Evolutionary conservation across 2,888 invertebrate species (phyloP), one percentile per base, ranked within the genome.

Genomic region (Furcula furcula): DNA sequence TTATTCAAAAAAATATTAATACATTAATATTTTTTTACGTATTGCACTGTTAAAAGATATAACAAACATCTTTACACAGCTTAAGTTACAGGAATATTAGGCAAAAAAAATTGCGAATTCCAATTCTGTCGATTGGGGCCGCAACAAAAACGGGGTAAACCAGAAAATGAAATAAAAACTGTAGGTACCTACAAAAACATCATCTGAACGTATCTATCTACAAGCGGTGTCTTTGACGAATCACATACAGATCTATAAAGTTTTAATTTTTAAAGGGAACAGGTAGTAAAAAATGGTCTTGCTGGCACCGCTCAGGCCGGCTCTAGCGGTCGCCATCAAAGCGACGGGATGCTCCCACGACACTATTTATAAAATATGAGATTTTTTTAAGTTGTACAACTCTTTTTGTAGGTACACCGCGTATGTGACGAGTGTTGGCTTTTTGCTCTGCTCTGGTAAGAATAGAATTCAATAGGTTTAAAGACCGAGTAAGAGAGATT

Each of bases 201-300:
- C 39, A 52, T 29, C 44, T 39, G 38, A 45, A 50, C 40, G 38
- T 28, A 37, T 3, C 31, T 46, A 47, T 32, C 33, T 46, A 50
- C 35, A 38, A 41, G 74, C 77, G 76, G 74, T 68, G 53, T 71
- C 69, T 79, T 78, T 79, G 72, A 76, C 67, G 72, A 68, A 65
- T 70, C 66, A 67, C 65, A 65, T 54, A 60, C 57, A 69, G 53
- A 58, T 68, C 66, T 75, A 72, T 75, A 79, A 77, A 79, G 64
- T 72, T 77, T 76, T 76, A 72, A 79, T 81, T 78, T 74, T 77
- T 68, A 74, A 76, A 67, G 75, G 47, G 61, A 65, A 53, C 69
- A 69, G 74, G 80, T 81, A 83, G 65, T 68, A 84, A 71, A 83
- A 82, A 84, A 78, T 54, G 71, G 69, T 76, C 74, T 82, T 75